Base-by-base conservation (phyloP, 2,797 vertebrate genomes). In the Linurgus olivaceus region DNA sequence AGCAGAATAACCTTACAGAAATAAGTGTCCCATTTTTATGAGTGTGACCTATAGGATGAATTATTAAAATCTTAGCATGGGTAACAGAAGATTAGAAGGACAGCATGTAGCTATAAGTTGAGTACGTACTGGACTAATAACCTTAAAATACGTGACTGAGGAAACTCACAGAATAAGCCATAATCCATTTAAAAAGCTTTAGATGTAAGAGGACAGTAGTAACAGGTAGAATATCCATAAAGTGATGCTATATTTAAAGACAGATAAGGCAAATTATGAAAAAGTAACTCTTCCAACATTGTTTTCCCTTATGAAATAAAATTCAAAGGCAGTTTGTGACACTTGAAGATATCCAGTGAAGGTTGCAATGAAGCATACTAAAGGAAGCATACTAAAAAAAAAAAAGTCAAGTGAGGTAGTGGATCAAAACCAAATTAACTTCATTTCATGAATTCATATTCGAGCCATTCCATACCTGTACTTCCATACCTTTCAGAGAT, bases 21-120 rank as follows among this genome's bases (percentile, higher is more conserved):
- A 80, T 79, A 96, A 81, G 48, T 78, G 90, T 65, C 88, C 94
- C 58, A 94, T 48, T 94, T 96, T 87, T 51, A 57, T 86, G 61
- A 96, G 94, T 66, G 73, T 93, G 92, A 94, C 76, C 85, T 75
- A 50, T 63, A 86, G 55, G 66, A 88, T 51, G 37, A 93, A 86
- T 82, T 86, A 72, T 68, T 86, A 89, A 93, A 78, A 91, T 85
- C 38, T 78, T 86, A 65, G 37, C 65, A 52, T 12, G 72, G 35
- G 26, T 76, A 90, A 10, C n/a, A 55, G 47, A 82, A 93, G 84
- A 89, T 91, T 47, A 94, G 44, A 92, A 95, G 85, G 50, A 75
- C 35, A 86, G n/a, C 21, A n/a, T 40, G 40, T n/a, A 81, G 48
- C 37, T 91, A 17, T 40, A 73, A 65, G 19, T 75, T 82, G 47